A percentile compares a stretch with the other conserved stretches of the same genome.
These are phyloP conservation scores for Mactra quadrangularis DNA, from an alignment of 1,140 invertebrate genomes.

Conservation along the genomic window DNA sequence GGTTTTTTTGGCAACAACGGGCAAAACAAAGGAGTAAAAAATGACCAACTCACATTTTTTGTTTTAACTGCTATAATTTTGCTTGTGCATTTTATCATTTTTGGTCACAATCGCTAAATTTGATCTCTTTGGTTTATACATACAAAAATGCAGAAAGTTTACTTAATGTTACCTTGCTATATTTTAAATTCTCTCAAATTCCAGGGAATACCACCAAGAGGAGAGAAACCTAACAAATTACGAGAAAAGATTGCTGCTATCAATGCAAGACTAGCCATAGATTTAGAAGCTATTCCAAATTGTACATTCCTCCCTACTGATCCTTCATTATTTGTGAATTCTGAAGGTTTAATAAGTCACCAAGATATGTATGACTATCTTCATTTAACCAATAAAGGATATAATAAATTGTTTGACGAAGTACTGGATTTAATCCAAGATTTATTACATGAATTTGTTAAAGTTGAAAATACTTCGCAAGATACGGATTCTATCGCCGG, in stretches of 20 bases:
- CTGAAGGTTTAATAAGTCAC: slow-evolving; percentile 91
- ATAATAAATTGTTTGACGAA: slow-evolving; percentile 87
- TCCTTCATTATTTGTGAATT: slow-evolving; percentile 89
- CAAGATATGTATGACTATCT: slow-evolving; percentile 96
- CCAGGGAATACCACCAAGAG: slow-evolving; percentile 93
- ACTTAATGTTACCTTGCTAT: no score
- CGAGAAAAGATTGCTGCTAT: slow-evolving; percentile 90
- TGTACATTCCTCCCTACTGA: slow-evolving; percentile 86
- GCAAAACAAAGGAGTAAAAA: no score
- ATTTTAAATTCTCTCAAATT: no score
- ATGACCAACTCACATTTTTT: no score
- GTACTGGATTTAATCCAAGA: slow-evolving; percentile 81
- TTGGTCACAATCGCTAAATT: no score
- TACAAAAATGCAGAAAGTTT: no score
- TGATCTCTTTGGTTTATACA: no score
- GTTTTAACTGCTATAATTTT: no score
- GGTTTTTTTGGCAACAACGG: no score
- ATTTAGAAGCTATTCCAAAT: slow-evolving; percentile 86
- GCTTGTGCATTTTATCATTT: no score
- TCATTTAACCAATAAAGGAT: slow-evolving; percentile 92
- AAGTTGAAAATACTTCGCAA: slow-evolving; percentile 77
- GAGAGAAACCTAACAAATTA: slow-evolving; percentile 91
- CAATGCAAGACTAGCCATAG: slow-evolving; percentile 89
- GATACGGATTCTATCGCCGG: slow-evolving; percentile 73
- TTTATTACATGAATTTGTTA: slow-evolving; percentile 78